These are phyloP conservation scores for Polymixis lichenea DNA, from an alignment of 2,888 invertebrate species.

Conservation along the genomic window DNA sequence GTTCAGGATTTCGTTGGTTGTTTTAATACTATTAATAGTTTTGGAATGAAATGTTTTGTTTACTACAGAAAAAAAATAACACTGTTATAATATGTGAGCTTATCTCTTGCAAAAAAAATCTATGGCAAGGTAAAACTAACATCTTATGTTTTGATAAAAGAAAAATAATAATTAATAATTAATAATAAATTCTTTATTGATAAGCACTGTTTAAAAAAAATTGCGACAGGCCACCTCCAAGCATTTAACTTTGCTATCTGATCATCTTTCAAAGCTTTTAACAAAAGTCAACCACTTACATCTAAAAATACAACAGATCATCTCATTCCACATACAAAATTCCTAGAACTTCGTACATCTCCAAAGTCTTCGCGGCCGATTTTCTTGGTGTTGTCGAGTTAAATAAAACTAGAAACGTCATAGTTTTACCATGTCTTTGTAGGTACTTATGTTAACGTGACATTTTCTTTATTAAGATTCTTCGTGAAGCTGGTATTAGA, in stretches of 20 bases:
- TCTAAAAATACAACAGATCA: not conserved
- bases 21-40: constrained; percentile 10
- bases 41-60: not conserved
- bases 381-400: constrained; percentile 21
- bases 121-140: too few relatives aligned
- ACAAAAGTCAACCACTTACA: not conserved
- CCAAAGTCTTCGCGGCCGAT: constrained; percentile 3
- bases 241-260: too few relatives aligned
- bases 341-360: constrained; percentile 17
- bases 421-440: constrained; percentile 38
- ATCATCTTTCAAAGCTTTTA: not conserved
- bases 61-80: not conserved
- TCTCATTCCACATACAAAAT: not conserved
- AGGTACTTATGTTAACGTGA: constrained; percentile 45
- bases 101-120: too few relatives aligned
- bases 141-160: too few relatives aligned
- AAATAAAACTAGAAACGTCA: constrained; percentile 30
- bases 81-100: too few relatives aligned
- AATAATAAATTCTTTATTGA: too few relatives aligned
- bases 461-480: constrained; percentile 49
- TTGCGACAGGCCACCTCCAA: too few relatives aligned
- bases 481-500: constrained; percentile 48
- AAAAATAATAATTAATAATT: too few relatives aligned
- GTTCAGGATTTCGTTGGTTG: constrained; percentile 15
- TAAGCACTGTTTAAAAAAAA: too few relatives aligned